A percentile compares a stretch with the other conserved stretches of the same genome.
Conservation (phyloP, 2,888 invertebrate genomes). For the Tinea trinotella region DNA sequence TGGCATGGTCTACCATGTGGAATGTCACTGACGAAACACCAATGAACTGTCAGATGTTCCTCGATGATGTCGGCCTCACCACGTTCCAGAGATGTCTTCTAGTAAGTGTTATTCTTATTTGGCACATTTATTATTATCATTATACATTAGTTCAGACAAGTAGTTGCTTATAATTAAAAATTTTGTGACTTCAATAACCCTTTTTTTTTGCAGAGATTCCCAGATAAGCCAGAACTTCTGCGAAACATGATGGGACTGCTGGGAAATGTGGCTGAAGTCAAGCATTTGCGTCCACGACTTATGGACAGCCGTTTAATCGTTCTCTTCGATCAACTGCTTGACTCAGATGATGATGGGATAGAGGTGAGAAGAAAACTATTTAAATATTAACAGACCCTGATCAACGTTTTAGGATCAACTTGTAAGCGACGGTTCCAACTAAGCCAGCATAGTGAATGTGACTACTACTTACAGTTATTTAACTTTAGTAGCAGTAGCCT, state of each 20-base stretch:
- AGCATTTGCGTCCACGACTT: conserved; percentile 82
- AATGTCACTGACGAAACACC: conserved; percentile 98
- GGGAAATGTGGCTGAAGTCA: conserved; percentile 97
- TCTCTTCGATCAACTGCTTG: conserved; percentile 89
- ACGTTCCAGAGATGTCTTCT: conserved; percentile 90
- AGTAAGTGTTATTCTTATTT: conserved; percentile 76
- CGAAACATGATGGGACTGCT: conserved; percentile 98
- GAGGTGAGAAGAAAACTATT: conserved; percentile 74
- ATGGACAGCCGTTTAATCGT: conserved; percentile 88
- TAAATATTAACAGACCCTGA: too few relatives aligned
- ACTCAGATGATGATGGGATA: conserved; percentile 92
- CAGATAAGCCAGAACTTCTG: conserved; percentile 89
- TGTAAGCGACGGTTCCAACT: too few relatives aligned
- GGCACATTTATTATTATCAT: too few relatives aligned
- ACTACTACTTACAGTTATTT: too few relatives aligned
- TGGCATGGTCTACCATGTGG: conserved; percentile 99
- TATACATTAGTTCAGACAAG: too few relatives aligned
- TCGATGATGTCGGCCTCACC: conserved; percentile 90
- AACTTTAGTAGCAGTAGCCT: too few relatives aligned
- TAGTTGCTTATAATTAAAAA: too few relatives aligned
- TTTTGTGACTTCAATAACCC: too few relatives aligned
- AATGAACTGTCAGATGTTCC: conserved; percentile 91
- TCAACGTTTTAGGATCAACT: too few relatives aligned
- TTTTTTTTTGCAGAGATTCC: conserved; percentile 77
- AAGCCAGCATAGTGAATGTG: too few relatives aligned